phyloP scores from a whole-genome alignment of 2,113 vertebrate genomes.

The Phyllopteryx taeniolatus region DNA sequence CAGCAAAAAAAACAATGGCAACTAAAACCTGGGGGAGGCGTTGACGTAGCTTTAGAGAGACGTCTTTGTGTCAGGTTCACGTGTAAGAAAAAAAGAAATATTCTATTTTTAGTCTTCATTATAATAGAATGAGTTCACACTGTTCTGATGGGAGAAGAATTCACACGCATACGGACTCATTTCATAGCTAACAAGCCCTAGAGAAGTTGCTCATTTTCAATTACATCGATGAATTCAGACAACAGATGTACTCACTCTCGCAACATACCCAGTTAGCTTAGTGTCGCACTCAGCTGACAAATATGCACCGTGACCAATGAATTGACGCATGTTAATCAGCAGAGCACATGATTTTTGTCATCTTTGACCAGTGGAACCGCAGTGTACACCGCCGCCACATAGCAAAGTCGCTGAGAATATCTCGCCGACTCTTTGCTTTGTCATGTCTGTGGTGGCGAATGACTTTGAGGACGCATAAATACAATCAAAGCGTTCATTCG shows the following conservation, averaged over 20 bases:
- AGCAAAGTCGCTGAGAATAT: background rate
- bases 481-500: too few relatives aligned
- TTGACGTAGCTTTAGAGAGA: background rate
- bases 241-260: background rate
- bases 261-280: background rate
- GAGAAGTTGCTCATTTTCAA: background rate
- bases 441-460: background rate
- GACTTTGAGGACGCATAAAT: too few relatives aligned
- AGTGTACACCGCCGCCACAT: background rate
- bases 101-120: slow-evolving; percentile 14
- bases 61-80: background rate
- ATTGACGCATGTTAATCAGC: background rate
- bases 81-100: background rate
- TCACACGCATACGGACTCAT: background rate
- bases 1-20: background rate
- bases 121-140: background rate
- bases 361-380: slow-evolving; percentile 6
- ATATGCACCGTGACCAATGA: background rate
- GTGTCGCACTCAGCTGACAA: background rate
- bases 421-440: background rate
- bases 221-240: background rate
- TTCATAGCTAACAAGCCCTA: background rate
- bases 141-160: background rate
- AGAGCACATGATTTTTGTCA: background rate
- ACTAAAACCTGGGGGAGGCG: background rate